Evolutionary conservation across 2,797 vertebrate species (phyloP).

Genomic region (Acanthis flammea): DNA sequence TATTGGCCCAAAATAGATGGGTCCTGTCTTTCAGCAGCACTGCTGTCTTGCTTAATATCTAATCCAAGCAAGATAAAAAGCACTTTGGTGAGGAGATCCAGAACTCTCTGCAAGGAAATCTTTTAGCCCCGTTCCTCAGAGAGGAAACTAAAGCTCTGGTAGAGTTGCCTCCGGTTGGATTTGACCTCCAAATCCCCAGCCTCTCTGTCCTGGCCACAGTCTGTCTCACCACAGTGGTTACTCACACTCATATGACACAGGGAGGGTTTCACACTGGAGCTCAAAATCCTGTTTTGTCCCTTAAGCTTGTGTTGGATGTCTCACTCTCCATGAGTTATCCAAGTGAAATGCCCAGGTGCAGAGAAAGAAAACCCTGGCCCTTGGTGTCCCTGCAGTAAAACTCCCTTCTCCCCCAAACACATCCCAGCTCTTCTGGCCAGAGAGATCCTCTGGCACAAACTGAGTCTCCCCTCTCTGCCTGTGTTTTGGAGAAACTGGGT

Average conservation of each 20-base stretch:
- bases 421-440: not conserved
- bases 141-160: not conserved
- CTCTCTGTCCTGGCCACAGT: not conserved
- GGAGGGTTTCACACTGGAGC: not conserved
- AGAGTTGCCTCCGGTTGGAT: not conserved
- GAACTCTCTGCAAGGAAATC: not conserved
- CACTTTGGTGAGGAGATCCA: not conserved
- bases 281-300: not conserved
- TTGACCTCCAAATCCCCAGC: not conserved
- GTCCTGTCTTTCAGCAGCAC: not conserved
- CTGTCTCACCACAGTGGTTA: not conserved
- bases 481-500: not conserved
- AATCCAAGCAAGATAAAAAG: not conserved
- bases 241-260: not conserved
- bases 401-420: not conserved
- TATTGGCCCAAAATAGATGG: not conserved
- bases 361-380: not conserved
- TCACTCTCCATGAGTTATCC: not conserved
- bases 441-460: not conserved
- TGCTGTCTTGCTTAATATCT: not conserved
- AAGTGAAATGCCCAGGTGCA: not conserved
- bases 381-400: not conserved
- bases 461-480: rapidly evolving
- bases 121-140: not conserved
- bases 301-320: not conserved